Conservation (phyloP, 30 jellyfish, hydroid and myxozoan species). For the Mastigias papua region DNA sequence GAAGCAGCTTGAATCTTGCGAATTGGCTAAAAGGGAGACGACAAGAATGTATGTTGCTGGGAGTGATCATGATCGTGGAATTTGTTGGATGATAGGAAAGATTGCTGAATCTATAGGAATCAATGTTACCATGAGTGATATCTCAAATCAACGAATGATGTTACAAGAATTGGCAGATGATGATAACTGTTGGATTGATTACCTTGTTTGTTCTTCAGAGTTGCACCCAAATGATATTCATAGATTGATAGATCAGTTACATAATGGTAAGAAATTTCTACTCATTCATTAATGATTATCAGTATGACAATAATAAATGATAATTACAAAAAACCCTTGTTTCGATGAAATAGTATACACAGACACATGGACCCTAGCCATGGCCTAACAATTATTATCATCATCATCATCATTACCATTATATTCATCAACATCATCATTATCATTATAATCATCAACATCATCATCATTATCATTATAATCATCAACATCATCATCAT, state of each 20-base stretch:
- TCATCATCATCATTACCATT: too few species aligned
- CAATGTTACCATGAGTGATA: not conserved
- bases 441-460: too few species aligned
- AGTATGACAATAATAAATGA: too few species aligned
- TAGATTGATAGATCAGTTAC: not conserved
- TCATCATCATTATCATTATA: too few species aligned
- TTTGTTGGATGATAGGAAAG: conserved; percentile 7
- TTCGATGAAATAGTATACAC: too few species aligned
- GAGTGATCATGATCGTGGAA: not conserved
- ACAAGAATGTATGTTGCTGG: conserved; percentile 1
- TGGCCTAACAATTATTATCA: too few species aligned
- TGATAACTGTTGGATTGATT: not conserved
- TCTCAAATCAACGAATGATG: not conserved
- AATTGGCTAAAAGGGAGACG: too few species aligned
- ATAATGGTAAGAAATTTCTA: not conserved
- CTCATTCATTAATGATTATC: too few species aligned
- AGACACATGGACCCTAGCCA: too few species aligned
- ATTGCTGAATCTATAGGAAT: not conserved
- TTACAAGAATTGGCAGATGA: not conserved
- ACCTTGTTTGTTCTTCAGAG: conserved; percentile 14
- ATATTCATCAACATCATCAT: too few species aligned
- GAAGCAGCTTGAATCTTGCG: not conserved
- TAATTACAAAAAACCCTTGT: too few species aligned
- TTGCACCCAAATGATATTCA: conserved; percentile 28
- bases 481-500: too few species aligned